Evolutionary conservation across 2,888 invertebrate genomes (phyloP).

Genomic region (Tanytarsus gracilentus): DNA sequence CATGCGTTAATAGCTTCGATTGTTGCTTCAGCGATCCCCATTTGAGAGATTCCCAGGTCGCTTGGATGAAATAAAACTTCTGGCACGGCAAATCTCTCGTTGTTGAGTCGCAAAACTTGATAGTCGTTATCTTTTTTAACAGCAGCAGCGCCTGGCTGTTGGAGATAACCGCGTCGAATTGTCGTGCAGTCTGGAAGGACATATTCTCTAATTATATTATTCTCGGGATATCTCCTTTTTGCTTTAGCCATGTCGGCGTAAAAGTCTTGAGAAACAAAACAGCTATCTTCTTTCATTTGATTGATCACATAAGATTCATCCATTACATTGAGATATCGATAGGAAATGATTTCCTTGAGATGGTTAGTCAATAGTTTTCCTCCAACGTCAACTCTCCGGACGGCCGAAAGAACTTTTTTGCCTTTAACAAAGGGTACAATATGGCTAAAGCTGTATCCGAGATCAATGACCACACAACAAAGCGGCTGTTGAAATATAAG

Average conservation of each 20-base stretch:
- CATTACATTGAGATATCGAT: constrained; percentile 94
- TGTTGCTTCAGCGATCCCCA: constrained; percentile 88
- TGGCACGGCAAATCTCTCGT: constrained; percentile 90
- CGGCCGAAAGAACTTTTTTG: constrained; percentile 58
- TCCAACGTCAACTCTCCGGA: constrained; percentile 83
- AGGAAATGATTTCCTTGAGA: constrained; percentile 93
- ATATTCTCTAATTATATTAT: constrained; percentile 77
- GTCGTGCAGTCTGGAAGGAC: constrained; percentile 93
- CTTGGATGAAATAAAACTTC: constrained; percentile 91
- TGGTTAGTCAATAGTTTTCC: constrained; percentile 97
- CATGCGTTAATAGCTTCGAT: constrained; percentile 66
- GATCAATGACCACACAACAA: constrained; percentile 79
- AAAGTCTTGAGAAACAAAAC: constrained; percentile 83
- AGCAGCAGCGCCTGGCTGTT: constrained; percentile 31
- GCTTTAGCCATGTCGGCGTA: constrained; percentile 67
- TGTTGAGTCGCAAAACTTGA: constrained; percentile 78
- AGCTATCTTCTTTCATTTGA: constrained; percentile 95
- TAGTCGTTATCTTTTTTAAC: constrained; percentile 47
- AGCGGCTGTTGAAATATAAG: no score
- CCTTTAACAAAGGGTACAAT: constrained; percentile 83
- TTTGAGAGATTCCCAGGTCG: constrained; percentile 82
- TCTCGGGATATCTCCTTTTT: constrained; percentile 49
- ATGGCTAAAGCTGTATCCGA: constrained; percentile 93
- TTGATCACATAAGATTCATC: constrained; percentile 98
- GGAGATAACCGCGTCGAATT: constrained; percentile 64